Conservation (phyloP, 2,888 invertebrate species). For the Brachyopa scutellaris region DNA sequence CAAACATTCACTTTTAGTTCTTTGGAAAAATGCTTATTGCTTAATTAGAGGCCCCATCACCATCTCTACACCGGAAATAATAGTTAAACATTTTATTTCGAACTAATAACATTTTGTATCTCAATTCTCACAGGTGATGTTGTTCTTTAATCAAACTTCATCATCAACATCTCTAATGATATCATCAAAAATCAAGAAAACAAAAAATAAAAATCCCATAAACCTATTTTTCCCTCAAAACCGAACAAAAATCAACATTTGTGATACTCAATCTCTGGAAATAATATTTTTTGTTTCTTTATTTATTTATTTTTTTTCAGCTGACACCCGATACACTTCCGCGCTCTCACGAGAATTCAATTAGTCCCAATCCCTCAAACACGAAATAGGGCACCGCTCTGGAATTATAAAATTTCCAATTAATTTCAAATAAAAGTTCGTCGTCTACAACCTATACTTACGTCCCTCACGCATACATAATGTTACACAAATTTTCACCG, state of each 20-base stretch:
- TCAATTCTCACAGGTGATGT: too few species aligned
- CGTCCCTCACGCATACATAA: background rate
- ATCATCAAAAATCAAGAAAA: conserved; percentile 11
- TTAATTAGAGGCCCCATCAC: too few species aligned
- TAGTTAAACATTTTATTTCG: too few species aligned
- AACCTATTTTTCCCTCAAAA: background rate
- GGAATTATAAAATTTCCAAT: conserved; percentile 57
- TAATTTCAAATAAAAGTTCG: conserved; percentile 42
- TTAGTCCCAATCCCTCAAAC: conserved; percentile 6
- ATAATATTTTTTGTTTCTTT: conserved; percentile 58
- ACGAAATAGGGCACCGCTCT: conserved; percentile 27
- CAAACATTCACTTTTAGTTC: too few species aligned
- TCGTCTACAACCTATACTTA: background rate
- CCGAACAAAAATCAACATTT: conserved; percentile 12
- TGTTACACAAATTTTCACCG: conserved; percentile 44
- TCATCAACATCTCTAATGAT: conserved; percentile 17
- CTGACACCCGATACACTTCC: conserved; percentile 22
- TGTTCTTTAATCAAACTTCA: conserved; percentile 9
- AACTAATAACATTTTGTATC: too few species aligned
- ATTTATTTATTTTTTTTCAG: too few species aligned
- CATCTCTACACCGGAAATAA: too few species aligned
- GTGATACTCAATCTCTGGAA: conserved; percentile 35
- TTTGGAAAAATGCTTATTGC: too few species aligned
- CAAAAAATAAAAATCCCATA: background rate
- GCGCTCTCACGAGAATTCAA: conserved; percentile 30